phyloP scores from a whole-genome alignment of 2,797 vertebrate genomes.

The Sebastes melanostomus region DNA sequence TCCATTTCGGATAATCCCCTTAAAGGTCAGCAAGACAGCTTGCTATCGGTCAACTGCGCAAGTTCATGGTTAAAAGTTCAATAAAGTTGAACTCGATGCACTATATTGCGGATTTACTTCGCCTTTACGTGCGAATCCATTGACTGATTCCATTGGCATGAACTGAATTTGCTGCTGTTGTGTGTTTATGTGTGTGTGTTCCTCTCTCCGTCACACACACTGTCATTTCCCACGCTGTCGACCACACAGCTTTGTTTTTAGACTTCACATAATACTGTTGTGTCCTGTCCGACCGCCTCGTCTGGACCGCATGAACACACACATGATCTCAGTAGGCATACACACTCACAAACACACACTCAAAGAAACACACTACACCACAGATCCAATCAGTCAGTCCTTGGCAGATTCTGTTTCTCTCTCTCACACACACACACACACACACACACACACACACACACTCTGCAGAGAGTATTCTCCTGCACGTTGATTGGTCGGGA shows the following conservation, averaged over 20 bases:
- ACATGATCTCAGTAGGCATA: background rate
- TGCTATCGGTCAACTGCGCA: accelerated
- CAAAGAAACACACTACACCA: constrained; percentile 12
- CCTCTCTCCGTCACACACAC: constrained; percentile 13
- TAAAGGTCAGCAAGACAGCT: background rate
- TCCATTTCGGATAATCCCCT: background rate
- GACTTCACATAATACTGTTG: constrained; percentile 56
- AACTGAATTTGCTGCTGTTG: background rate
- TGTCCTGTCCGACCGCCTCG: constrained; percentile 42
- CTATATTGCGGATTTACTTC: background rate
- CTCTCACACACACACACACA: background rate
- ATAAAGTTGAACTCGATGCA: background rate
- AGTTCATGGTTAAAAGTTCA: background rate
- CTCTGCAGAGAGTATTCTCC: constrained; percentile 48
- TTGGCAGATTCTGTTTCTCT: constrained; percentile 21
- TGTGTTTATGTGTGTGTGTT: constrained; percentile 1
- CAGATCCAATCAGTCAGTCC: constrained; percentile 44
- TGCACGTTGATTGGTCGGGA: constrained; percentile 47
- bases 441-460: constrained; percentile 3
- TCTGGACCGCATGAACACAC: constrained; percentile 43
- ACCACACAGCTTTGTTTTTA: constrained; percentile 59
- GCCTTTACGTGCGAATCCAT: background rate
- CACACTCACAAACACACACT: constrained; percentile 15
- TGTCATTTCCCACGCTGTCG: constrained; percentile 60
- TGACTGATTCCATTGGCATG: background rate